phyloP scores from a whole-genome alignment of 2,797 vertebrate genomes.

The Craterocephalus amniculus region DNA sequence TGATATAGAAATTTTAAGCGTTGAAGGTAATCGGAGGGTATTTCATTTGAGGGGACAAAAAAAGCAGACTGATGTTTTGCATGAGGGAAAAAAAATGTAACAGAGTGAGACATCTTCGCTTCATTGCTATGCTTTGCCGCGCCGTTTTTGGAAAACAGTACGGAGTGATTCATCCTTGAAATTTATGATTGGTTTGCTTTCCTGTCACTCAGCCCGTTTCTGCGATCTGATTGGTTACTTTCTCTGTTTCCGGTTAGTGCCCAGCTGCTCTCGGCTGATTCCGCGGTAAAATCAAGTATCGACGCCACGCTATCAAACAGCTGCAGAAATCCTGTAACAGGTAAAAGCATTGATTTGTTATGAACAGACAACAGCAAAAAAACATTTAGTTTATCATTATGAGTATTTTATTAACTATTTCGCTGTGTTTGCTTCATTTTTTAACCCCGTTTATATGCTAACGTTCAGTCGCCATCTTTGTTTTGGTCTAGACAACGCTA shows the following conservation, averaged over 20 bases:
- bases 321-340: background rate
- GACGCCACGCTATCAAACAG: too few relatives aligned
- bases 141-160: too few relatives aligned
- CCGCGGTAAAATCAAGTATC: conserved; percentile 44
- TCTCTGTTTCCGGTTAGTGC: rapidly evolving
- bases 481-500: background rate
- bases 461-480: conserved; percentile 22
- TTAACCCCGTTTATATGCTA: background rate
- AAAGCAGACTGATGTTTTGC: too few relatives aligned
- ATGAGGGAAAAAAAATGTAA: background rate
- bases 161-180: too few relatives aligned
- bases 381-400: background rate
- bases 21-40: too few relatives aligned
- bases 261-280: too few relatives aligned
- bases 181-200: background rate
- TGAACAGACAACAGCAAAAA: background rate
- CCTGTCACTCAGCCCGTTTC: background rate
- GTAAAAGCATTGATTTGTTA: background rate
- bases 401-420: background rate
- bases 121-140: too few relatives aligned
- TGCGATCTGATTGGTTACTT: background rate
- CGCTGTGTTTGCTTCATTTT: background rate
- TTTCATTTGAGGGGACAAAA: too few relatives aligned
- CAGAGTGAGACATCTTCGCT: conserved; percentile 13
- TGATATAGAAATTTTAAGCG: too few relatives aligned